phyloP scores from a whole-genome alignment of 2,113 vertebrate genomes.

The Pseudolaguvia tuberculata region DNA sequence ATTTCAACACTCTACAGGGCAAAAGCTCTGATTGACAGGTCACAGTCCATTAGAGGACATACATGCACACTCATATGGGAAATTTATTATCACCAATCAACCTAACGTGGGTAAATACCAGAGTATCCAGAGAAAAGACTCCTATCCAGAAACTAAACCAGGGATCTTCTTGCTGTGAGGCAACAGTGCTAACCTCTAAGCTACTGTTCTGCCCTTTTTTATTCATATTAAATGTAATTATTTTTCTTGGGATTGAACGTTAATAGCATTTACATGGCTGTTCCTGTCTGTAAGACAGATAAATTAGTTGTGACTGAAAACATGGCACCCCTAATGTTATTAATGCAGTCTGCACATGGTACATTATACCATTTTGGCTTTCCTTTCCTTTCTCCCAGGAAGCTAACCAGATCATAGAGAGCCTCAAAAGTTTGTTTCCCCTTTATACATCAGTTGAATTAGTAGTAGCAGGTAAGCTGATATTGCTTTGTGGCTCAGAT shows the following conservation, averaged over 20 bases:
- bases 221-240: background rate
- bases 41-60: too few species aligned
- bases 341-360: background rate
- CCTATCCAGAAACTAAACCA: too few species aligned
- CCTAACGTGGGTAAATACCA: too few species aligned
- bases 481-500: slow-evolving; percentile 5
- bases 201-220: too few species aligned
- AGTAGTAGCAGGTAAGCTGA: background rate
- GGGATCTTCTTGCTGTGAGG: too few species aligned
- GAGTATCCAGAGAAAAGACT: too few species aligned
- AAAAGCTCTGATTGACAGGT: too few species aligned
- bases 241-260: background rate
- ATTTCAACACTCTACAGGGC: too few species aligned
- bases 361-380: background rate
- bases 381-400: background rate
- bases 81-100: too few species aligned
- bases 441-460: slow-evolving; percentile 1
- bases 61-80: too few species aligned
- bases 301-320: background rate
- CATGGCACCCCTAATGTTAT: background rate
- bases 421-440: background rate
- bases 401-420: background rate
- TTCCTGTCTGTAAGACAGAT: background rate
- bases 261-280: background rate
- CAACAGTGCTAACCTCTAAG: too few species aligned